Percentiles rank a stretch among this genome's conserved stretches.
Conservation (phyloP, 2,113 vertebrate species). For the Dasyurus viverrinus region DNA sequence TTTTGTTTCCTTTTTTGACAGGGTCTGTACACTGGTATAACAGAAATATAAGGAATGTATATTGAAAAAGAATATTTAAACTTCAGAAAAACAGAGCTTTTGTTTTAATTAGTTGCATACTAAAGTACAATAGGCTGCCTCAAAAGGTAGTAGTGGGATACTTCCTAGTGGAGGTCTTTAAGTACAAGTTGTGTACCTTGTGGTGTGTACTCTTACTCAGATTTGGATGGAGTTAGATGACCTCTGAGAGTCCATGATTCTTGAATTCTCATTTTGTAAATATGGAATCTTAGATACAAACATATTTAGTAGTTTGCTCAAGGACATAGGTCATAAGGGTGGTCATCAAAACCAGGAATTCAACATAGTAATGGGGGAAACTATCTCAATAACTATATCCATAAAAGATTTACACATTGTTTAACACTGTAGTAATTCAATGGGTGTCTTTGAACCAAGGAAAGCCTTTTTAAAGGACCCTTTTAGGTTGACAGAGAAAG, state of each 20-base stretch:
- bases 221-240: not conserved
- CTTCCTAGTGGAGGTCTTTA: not conserved
- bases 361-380: not conserved
- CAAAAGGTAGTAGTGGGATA: not conserved
- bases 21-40: not conserved
- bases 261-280: not conserved
- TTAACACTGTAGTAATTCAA: constrained; percentile 20
- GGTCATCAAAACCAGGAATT: not conserved
- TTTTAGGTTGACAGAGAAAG: not conserved
- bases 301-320: not conserved
- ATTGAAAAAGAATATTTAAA: not conserved
- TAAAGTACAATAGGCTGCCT: not conserved
- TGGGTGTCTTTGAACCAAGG: constrained; percentile 17
- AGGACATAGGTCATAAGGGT: not conserved
- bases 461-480: constrained; percentile 9
- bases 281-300: not conserved
- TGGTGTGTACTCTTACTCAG: not conserved
- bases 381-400: not conserved
- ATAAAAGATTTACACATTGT: not conserved
- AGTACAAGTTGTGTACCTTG: not conserved
- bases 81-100: not conserved
- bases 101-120: not conserved
- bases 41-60: not conserved
- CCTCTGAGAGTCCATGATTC: not conserved
- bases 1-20: not conserved